These are phyloP conservation scores for Syngnathus floridae DNA, from an alignment of 2,113 vertebrate species.

Conservation along the genomic window DNA sequence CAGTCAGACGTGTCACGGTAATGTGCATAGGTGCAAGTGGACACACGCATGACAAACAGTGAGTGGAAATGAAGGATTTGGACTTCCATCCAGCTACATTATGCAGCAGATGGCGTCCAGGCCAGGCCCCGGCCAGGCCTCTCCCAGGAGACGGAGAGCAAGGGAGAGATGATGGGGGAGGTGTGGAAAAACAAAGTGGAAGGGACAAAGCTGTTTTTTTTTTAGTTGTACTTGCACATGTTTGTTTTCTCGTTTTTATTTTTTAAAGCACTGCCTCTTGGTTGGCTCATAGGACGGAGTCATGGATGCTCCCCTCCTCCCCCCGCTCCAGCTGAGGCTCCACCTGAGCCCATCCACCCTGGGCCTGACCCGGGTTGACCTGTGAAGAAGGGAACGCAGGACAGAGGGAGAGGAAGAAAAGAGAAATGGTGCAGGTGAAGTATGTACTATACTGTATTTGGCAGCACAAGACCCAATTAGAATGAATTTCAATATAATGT, in stretches of 20 bases:
- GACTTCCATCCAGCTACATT: slow-evolving; percentile 74
- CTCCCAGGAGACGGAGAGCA: slow-evolving; percentile 64
- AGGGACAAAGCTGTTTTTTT: slow-evolving; percentile 62
- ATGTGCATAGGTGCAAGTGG: slow-evolving; percentile 29
- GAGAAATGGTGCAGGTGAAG: neutral
- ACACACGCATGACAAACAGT: slow-evolving; percentile 64
- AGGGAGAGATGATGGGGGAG: slow-evolving; percentile 58
- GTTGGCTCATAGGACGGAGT: slow-evolving; percentile 5
- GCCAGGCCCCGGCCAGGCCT: slow-evolving; percentile 66
- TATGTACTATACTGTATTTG: neutral
- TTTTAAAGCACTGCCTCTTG: slow-evolving; percentile 29
- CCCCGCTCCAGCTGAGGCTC: slow-evolving; percentile 60
- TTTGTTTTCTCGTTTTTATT: slow-evolving; percentile 51
- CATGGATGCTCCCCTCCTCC: slow-evolving; percentile 8
- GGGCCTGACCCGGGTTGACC: slow-evolving; percentile 64
- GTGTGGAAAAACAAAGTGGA: slow-evolving; percentile 52
- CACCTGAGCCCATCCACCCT: slow-evolving; percentile 69
- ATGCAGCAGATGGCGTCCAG: slow-evolving; percentile 76
- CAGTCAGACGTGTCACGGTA: slow-evolving; percentile 15
- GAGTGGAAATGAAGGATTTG: slow-evolving; percentile 75
- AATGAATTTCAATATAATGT: neutral
- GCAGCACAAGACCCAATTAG: neutral
- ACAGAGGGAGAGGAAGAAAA: slow-evolving; percentile 18
- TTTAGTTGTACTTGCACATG: slow-evolving; percentile 27
- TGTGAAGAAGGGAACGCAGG: slow-evolving; percentile 32